phyloP scores from a whole-genome alignment of 1,140 invertebrate genomes.

The Latrodectus geometricus region DNA sequence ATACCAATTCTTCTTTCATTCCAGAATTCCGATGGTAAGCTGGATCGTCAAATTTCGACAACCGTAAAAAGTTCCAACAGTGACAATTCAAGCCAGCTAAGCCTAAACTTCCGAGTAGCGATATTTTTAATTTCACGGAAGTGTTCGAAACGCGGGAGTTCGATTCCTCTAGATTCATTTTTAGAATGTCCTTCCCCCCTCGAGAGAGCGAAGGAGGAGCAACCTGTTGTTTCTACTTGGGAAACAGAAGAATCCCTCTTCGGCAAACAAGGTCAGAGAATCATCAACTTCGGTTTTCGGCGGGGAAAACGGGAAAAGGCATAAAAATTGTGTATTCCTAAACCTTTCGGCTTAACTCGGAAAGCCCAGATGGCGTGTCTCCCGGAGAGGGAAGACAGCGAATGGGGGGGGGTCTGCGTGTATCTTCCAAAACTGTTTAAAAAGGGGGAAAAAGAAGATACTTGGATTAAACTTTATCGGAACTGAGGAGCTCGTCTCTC shows the following conservation, averaged over 20 bases:
- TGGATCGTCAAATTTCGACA: too few relatives aligned
- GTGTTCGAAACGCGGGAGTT: background rate
- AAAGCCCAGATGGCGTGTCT: background rate
- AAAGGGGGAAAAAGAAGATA: background rate
- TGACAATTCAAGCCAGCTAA: too few relatives aligned
- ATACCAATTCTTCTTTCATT: too few relatives aligned
- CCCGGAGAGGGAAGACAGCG: background rate
- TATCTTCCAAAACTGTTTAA: background rate
- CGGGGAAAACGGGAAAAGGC: background rate
- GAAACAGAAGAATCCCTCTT: background rate
- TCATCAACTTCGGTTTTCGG: conserved; percentile 11
- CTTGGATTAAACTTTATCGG: conserved; percentile 56
- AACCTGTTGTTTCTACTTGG: conserved; percentile 20
- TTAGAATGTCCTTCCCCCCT: conserved; percentile 19
- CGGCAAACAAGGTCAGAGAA: conserved; percentile 46
- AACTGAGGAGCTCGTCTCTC: conserved; percentile 7
- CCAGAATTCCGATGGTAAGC: too few relatives aligned
- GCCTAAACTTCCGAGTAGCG: too few relatives aligned
- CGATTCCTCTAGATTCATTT: conserved; percentile 1
- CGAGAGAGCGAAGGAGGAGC: background rate
- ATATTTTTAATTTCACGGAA: too few relatives aligned
- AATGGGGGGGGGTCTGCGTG: background rate
- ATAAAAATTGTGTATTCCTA: conserved; percentile 49
- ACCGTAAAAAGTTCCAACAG: too few relatives aligned
- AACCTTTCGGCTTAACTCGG: conserved; percentile 47